These are phyloP conservation scores for Carlito syrichta DNA, from an alignment of 2,113 vertebrate species.

Conservation along the genomic window DNA sequence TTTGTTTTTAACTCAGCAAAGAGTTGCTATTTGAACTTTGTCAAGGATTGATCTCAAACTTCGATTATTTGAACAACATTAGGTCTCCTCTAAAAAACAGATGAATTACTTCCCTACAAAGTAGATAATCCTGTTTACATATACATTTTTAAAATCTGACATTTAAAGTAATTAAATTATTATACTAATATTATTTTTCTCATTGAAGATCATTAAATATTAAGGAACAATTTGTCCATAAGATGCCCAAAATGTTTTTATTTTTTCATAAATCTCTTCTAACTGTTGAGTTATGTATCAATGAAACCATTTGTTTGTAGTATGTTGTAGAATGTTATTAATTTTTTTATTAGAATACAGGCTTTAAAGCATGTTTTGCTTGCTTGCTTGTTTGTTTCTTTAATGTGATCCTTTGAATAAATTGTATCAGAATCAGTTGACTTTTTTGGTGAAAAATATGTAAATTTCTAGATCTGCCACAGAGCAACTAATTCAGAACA, in stretches of 20 bases:
- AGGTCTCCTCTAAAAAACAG: background rate
- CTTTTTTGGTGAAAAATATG: background rate
- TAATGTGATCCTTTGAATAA: background rate
- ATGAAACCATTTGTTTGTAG: background rate
- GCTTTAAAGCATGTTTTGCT: background rate
- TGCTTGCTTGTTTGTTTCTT: background rate
- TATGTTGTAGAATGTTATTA: background rate
- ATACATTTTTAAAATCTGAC: background rate
- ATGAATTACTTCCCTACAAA: background rate
- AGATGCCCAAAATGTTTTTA: background rate
- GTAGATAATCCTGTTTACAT: background rate
- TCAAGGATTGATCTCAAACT: background rate
- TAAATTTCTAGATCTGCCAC: background rate
- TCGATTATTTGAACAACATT: background rate
- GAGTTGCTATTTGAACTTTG: background rate
- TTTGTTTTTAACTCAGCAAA: background rate
- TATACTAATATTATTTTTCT: background rate
- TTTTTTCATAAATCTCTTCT: background rate
- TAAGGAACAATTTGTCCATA: background rate
- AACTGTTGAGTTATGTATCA: background rate
- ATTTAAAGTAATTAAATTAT: background rate
- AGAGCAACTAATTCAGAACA: background rate
- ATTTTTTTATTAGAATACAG: background rate
- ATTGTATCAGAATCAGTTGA: background rate
- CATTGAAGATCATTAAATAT: background rate